These are phyloP conservation scores for Zaprionus lachaisei DNA, from an alignment of 1,140 invertebrate genomes.

Conservation along the genomic window DNA sequence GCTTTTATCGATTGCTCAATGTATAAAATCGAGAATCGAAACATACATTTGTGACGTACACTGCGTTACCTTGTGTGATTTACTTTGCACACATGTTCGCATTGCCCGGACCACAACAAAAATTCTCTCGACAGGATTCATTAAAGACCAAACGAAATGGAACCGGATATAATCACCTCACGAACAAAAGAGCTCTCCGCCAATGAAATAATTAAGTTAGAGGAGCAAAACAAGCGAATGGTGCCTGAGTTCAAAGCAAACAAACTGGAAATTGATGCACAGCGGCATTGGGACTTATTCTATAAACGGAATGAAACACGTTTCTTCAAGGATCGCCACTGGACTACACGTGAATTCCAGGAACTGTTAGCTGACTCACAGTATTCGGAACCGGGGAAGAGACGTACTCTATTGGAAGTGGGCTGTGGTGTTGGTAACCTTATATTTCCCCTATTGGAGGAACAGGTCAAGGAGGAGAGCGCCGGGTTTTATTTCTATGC, in stretches of 20 bases:
- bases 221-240: conserved; percentile 89
- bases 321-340: conserved; percentile 99
- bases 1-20: neutral
- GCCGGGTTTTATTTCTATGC: conserved; percentile 90
- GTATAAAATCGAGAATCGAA: neutral
- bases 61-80: neutral
- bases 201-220: conserved; percentile 87
- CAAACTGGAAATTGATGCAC: conserved; percentile 93
- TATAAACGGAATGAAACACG: conserved; percentile 96
- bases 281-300: conserved; percentile 98
- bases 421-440: conserved; percentile 99
- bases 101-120: neutral
- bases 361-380: conserved; percentile 89
- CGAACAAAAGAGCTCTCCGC: conserved; percentile 84
- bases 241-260: conserved; percentile 91
- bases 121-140: neutral
- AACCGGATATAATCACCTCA: conserved; percentile 56
- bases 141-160: conserved; percentile 22
- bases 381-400: neutral
- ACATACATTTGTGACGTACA: neutral
- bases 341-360: conserved; percentile 97
- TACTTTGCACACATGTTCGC: neutral
- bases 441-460: conserved; percentile 95
- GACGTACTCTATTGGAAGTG: conserved; percentile 90
- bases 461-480: conserved; percentile 85